Evolutionary conservation across 2,888 invertebrate genomes (phyloP), one percentile per base, ranked within the genome.

Genomic region (Sinodicranocentrus sp.): DNA sequence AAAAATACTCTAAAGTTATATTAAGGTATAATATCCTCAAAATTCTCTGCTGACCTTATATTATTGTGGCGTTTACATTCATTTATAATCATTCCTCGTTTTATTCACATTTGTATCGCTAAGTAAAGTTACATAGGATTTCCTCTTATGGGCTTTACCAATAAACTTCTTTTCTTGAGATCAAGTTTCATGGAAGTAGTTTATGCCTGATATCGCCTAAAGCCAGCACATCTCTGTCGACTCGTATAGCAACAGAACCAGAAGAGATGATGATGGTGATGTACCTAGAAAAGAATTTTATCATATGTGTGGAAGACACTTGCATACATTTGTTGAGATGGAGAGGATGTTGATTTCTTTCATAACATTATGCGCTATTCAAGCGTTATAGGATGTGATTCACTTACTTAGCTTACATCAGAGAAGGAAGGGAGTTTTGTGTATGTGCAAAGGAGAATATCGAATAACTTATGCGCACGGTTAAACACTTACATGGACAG

Each of bases 141-240:
- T 82, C 82, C 75, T 82, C 72, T 80, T 72, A 82, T 48, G 73
- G 67, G 63, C 54, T 67, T 70, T 70, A 70, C 75, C 44, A 82
- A 82, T 67, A 75, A 68, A 75, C 48, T 48, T 82, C 67, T 70
- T 70, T 59, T 44, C 61, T 44, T 68, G 59, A 73, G 61, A 72
- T 80, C 80, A 67, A 73, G 80, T 80, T 80, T 80, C 80, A 72
- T 80, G 80, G 80, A 80, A 79, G 70, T 48, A 28, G 72, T 71
- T 39, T 72, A 43, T 65, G 21, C 17, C 23, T 67, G 72, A 80
- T 79, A 80, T 72, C 57, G 80, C 72, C 72, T 43, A 52, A 48
- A 65, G 80, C 57, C 44, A 21, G 21, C 52, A 26, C 15, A 65
- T 2, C 65, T 17, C 44, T 52, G n/a, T 33, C 54, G 39, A 75